phyloP scores from a whole-genome alignment of 2,113 vertebrate genomes.

The Helogale parvula region DNA sequence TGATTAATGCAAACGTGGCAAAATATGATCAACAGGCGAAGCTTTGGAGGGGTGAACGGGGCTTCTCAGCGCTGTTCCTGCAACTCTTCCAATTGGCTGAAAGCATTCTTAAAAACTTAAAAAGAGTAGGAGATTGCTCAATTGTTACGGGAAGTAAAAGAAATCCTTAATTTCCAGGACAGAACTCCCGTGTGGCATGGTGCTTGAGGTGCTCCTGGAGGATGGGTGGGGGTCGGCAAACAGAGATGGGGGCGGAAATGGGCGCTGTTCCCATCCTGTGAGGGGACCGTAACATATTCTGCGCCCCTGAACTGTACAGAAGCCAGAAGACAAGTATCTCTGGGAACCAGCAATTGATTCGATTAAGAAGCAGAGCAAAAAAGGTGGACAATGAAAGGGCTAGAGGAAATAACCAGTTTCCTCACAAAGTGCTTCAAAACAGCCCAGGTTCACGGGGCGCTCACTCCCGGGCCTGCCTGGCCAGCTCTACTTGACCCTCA shows the following conservation, averaged over 20 bases:
- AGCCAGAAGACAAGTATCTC: background rate
- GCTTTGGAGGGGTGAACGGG: fast-evolving
- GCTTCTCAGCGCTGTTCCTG: background rate
- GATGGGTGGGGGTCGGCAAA: too few relatives aligned
- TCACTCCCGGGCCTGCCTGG: background rate
- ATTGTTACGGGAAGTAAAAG: background rate
- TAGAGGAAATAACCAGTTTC: background rate
- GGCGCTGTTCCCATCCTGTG: too few relatives aligned
- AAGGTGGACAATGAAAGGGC: background rate
- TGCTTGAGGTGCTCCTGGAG: too few relatives aligned
- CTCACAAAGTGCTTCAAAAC: background rate
- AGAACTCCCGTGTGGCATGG: background rate
- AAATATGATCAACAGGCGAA: fast-evolving
- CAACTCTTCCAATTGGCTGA: background rate
- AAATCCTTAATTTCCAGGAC: background rate
- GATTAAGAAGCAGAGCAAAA: background rate
- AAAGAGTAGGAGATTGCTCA: background rate
- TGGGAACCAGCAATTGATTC: background rate
- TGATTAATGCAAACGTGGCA: too few relatives aligned
- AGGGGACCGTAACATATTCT: background rate
- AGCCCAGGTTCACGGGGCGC: background rate
- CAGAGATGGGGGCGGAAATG: too few relatives aligned
- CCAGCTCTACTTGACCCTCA: background rate
- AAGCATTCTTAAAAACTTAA: background rate
- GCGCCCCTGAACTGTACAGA: background rate